phyloP scores from a whole-genome alignment of 1,140 invertebrate species.

The Microplitis demolitor region DNA sequence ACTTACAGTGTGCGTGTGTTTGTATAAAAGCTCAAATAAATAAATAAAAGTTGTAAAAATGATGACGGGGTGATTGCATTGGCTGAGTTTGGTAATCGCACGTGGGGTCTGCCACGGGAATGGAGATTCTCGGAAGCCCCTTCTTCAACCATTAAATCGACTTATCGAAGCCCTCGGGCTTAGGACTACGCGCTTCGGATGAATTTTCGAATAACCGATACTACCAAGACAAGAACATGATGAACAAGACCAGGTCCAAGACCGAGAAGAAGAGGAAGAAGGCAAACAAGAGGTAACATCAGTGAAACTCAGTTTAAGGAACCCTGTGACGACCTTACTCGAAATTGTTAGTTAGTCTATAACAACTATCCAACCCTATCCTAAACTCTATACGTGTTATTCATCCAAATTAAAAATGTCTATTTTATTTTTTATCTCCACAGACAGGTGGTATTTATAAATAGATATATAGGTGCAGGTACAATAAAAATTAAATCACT shows the following conservation, averaged over 20 bases:
- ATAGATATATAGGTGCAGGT: not conserved
- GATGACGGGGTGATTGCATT: not conserved
- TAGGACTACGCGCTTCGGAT: not conserved
- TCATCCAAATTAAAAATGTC: not conserved
- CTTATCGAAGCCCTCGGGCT: constrained; percentile 23
- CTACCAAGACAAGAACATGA: not conserved
- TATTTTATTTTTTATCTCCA: not conserved
- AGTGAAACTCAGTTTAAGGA: constrained; percentile 9
- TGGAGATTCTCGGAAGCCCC: constrained; percentile 12
- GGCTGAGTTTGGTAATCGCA: not conserved
- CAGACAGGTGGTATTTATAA: not conserved
- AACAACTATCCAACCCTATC: constrained; percentile 17
- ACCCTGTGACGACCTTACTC: constrained; percentile 1
- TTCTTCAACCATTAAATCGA: constrained; percentile 9
- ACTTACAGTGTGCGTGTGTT: too few species aligned
- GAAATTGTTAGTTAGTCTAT: constrained; percentile 16
- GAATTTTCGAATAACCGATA: too few species aligned
- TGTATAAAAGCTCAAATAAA: not conserved
- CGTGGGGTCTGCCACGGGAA: not conserved
- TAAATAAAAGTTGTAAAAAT: not conserved
- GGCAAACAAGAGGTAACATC: too few species aligned
- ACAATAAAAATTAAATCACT: too few species aligned
- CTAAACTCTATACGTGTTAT: not conserved
- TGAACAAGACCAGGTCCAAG: not conserved
- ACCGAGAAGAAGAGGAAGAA: not conserved